Base-by-base conservation (phyloP, 2,797 vertebrate species). In the Urophycis tenuis region DNA sequence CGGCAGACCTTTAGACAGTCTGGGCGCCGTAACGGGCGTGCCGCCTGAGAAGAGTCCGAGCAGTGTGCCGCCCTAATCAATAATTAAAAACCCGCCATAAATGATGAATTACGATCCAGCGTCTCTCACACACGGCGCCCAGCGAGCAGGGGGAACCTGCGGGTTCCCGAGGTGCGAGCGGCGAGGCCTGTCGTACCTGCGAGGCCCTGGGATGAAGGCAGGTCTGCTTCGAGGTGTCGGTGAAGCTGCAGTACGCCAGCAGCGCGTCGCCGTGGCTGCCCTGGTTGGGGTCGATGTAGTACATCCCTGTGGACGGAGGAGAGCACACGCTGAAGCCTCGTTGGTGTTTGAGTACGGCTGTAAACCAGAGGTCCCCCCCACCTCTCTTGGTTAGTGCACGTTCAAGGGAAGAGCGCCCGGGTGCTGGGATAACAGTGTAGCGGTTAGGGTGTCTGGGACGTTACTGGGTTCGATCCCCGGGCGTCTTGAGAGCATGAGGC, bases 211-310 rank as follows among this genome's bases (percentile, higher is more conserved):
- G 94, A 53, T 94, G 83, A 31, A 97, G 90, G 89, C 96, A 97
- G 72, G 95, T 96, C 86, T 95, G 92, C 0, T 91, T 92, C 11
- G 92, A 92, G 14, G 87, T 60, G 0, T 91, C 89, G 0, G 94
- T 94, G 87, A 97, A 96, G 91, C 93, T 94, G 89, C 96, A 97
- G 90, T 93, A 94, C n/a, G 91, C 95, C 81, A 94, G 79, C 82
- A 97, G 88, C 0, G 95, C 91, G 0, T 96, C 96, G 3, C 74
- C 88, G 0, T 93, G 77, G 81, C 95, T 96, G 82, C 96, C 96
- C 83, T 96, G 96, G 89, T 97, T 97, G 75, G 96, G 96, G 85
- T 97, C 96, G 1, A 96, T 94, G 90, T 96, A 96, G 87, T 95
- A 97, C 81, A 94, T 93, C 60, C 95, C 96, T 97, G 86, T 71